phyloP scores from a whole-genome alignment of 2,888 invertebrate genomes.

The Agrilus cyanescens region DNA sequence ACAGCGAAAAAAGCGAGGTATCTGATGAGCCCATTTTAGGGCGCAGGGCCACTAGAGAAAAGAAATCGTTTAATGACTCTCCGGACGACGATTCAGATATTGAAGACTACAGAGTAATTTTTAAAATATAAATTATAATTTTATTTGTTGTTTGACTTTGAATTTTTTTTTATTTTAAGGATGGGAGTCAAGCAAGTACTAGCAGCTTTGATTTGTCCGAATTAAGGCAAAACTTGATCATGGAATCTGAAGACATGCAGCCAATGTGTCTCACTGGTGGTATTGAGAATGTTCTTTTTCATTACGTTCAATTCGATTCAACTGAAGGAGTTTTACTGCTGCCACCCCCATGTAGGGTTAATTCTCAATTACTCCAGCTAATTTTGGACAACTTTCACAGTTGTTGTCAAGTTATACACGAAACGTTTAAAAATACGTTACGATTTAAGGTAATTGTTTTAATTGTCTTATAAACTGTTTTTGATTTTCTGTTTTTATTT shows the following conservation, averaged over 20 bases:
- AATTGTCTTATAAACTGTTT: background rate
- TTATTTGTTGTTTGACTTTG: background rate
- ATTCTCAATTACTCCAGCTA: conserved; percentile 28
- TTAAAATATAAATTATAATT: conserved; percentile 2
- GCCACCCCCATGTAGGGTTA: conserved; percentile 34
- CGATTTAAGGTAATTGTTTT: conserved; percentile 41
- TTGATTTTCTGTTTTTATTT: conserved; percentile 13
- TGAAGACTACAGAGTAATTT: conserved; percentile 50
- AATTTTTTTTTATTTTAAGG: conserved; percentile 35
- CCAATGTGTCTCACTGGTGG: conserved; percentile 53
- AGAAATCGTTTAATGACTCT: conserved; percentile 41
- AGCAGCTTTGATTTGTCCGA: conserved; percentile 56
- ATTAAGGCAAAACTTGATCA: conserved; percentile 58
- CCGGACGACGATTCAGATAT: conserved; percentile 68
- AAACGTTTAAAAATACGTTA: conserved; percentile 57
- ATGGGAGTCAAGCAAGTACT: conserved; percentile 50
- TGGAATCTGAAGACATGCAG: conserved; percentile 53
- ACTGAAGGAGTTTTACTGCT: conserved; percentile 60
- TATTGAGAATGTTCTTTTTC: conserved; percentile 59
- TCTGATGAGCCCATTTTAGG: conserved; percentile 59
- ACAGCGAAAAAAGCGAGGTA: conserved; percentile 51
- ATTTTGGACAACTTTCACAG: conserved; percentile 60
- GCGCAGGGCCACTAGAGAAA: conserved; percentile 49
- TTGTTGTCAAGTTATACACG: conserved; percentile 61
- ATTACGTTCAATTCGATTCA: conserved; percentile 62